Evolutionary conservation across 2,888 invertebrate genomes (phyloP).

Genomic region (Pantelozetes paolii): DNA sequence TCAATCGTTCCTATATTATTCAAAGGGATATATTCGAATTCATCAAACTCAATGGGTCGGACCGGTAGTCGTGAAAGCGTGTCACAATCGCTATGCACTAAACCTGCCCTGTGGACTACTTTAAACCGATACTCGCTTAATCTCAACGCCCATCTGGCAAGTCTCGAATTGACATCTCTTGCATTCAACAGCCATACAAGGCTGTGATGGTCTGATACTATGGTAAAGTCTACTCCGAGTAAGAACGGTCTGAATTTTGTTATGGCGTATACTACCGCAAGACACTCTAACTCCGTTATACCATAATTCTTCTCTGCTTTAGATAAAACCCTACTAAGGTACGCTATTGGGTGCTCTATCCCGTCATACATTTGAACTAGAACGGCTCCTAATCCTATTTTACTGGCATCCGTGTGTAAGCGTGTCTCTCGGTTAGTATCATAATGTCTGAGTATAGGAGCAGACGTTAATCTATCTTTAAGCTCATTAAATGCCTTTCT

Average conservation of each 20-base stretch:
- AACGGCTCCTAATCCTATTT: constrained; percentile 47
- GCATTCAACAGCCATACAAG: constrained; percentile 55
- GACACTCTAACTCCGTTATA: constrained; percentile 53
- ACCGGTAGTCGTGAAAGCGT: constrained; percentile 50
- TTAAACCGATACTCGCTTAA: constrained; percentile 52
- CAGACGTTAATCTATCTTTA: constrained; percentile 39
- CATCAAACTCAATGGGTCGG: background rate
- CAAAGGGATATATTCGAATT: background rate
- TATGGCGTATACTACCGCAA: constrained; percentile 51
- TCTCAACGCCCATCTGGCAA: constrained; percentile 55
- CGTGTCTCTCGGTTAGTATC: constrained; percentile 46
- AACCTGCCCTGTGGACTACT: constrained; percentile 53
- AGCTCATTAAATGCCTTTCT: constrained; percentile 38
- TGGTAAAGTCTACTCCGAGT: constrained; percentile 50
- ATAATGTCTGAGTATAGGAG: constrained; percentile 47
- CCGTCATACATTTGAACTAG: constrained; percentile 47
- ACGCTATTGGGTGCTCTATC: constrained; percentile 46
- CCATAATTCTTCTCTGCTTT: constrained; percentile 50
- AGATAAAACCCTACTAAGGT: constrained; percentile 50
- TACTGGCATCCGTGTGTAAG: constrained; percentile 48
- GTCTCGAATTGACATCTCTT: constrained; percentile 53
- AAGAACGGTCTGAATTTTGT: constrained; percentile 54
- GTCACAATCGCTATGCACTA: constrained; percentile 53
- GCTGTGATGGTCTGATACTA: constrained; percentile 55
- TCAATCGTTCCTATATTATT: background rate